phyloP scores from a whole-genome alignment of 1,140 invertebrate genomes.

The Gryllus bimaculatus region DNA sequence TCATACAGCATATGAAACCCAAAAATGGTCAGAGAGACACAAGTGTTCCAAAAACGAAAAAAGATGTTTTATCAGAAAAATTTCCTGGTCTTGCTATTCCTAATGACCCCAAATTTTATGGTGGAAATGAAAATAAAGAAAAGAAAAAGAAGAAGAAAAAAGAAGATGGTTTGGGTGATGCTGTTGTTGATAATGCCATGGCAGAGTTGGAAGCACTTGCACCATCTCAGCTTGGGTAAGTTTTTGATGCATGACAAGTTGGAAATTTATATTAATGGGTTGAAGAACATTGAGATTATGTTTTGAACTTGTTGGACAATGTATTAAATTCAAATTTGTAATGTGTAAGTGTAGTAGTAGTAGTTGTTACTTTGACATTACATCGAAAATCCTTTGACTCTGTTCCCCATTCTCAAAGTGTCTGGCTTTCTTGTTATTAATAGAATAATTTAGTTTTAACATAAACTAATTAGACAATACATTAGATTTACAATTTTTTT shows the following conservation, averaged over 20 bases:
- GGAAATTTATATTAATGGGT: conserved; percentile 10
- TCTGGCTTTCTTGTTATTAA: too few species aligned
- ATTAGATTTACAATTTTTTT: too few species aligned
- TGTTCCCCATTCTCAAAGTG: too few species aligned
- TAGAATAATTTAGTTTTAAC: too few species aligned
- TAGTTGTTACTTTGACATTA: too few species aligned
- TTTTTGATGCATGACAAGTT: neutral
- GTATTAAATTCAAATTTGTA: too few species aligned
- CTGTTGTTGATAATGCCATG: conserved; percentile 73
- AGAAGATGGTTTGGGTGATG: conserved; percentile 37
- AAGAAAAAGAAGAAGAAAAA: conserved; percentile 32
- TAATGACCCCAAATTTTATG: conserved; percentile 53
- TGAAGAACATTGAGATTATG: too few species aligned
- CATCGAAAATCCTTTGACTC: too few species aligned
- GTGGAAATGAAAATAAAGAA: conserved; percentile 28
- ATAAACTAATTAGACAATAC: too few species aligned
- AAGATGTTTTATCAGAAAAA: conserved; percentile 57
- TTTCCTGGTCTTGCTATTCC: conserved; percentile 87
- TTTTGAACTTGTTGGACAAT: too few species aligned
- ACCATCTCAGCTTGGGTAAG: conserved; percentile 38
- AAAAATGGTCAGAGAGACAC: conserved; percentile 29
- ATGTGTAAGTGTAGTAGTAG: too few species aligned
- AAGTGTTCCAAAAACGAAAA: conserved; percentile 30
- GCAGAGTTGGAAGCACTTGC: conserved; percentile 80
- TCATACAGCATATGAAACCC: conserved; percentile 91